These are phyloP conservation scores for Diarsia mendica DNA, from an alignment of 2,888 invertebrate species.

Conservation along the genomic window DNA sequence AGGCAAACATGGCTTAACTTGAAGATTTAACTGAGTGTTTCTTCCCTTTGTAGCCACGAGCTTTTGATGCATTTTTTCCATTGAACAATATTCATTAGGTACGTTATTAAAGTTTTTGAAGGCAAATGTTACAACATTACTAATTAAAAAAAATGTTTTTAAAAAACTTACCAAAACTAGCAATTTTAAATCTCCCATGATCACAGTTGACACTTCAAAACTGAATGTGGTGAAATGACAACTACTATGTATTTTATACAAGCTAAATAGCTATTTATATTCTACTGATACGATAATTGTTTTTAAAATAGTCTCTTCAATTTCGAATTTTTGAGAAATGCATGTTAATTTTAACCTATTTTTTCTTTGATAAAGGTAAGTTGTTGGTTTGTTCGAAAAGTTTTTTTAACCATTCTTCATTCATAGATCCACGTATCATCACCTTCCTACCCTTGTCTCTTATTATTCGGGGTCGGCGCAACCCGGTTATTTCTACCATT, in stretches of 20 bases:
- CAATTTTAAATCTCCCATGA: conserved; percentile 41
- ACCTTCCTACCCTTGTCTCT: no score
- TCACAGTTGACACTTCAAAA: conserved; percentile 23
- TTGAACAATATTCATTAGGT: neutral
- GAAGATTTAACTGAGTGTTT: neutral
- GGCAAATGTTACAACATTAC: neutral
- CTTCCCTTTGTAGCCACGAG: neutral
- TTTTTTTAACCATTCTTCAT: neutral
- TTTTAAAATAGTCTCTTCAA: neutral
- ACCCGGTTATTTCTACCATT: no score
- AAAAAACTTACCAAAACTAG: conserved; percentile 43
- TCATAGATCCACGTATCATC: neutral
- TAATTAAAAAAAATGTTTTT: neutral
- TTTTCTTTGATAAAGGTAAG: neutral
- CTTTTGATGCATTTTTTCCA: neutral
- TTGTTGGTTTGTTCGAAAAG: neutral
- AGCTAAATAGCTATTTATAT: conserved; percentile 33
- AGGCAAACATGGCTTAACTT: neutral
- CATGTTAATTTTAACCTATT: neutral
- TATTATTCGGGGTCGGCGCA: no score
- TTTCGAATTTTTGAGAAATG: neutral
- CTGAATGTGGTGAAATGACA: conserved; percentile 25
- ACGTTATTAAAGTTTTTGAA: neutral
- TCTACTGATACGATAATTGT: conserved; percentile 34
- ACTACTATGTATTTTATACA: conserved; percentile 39